Conservation (phyloP, 2,113 vertebrate species). For the cattle (Bos taurus) region DNA sequence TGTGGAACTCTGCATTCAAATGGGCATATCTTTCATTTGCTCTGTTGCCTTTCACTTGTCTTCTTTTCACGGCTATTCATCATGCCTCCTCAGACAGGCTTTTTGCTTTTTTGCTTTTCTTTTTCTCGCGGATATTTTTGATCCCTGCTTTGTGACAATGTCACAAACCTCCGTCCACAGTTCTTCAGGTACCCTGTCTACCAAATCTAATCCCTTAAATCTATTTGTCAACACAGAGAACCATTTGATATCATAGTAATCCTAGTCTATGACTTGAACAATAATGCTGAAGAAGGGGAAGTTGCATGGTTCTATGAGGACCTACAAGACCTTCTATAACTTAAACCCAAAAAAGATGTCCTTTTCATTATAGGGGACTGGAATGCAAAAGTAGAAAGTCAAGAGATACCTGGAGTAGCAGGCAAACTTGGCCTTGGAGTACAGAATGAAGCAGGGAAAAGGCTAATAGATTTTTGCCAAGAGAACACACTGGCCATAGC, state of each 20-base stretch:
- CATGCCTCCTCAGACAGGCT: not conserved
- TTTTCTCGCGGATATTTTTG: not conserved
- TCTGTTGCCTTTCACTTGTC: not conserved
- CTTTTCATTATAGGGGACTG: not conserved
- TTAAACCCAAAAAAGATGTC: not conserved
- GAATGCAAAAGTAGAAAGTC: not conserved
- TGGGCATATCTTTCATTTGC: not conserved
- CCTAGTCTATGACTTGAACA: not conserved
- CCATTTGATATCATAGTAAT: not conserved
- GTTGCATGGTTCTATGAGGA: not conserved
- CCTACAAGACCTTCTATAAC: not conserved
- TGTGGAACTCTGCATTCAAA: not conserved
- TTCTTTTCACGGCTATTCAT: not conserved
- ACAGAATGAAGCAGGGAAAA: not conserved
- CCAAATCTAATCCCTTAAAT: not conserved
- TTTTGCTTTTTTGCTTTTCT: not conserved
- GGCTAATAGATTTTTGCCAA: no score
- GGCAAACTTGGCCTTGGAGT: not conserved
- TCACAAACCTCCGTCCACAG: not conserved
- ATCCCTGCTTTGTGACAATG: accelerated
- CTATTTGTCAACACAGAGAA: not conserved
- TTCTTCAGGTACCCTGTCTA: not conserved
- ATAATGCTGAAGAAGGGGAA: not conserved
- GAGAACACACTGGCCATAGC: no score
- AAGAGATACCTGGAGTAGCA: not conserved